A percentile compares a stretch with the other conserved stretches of the same genome.
Evolutionary conservation across 2,797 vertebrate species (phyloP).

Genomic region (Tokudaia tokunoshimensis): DNA sequence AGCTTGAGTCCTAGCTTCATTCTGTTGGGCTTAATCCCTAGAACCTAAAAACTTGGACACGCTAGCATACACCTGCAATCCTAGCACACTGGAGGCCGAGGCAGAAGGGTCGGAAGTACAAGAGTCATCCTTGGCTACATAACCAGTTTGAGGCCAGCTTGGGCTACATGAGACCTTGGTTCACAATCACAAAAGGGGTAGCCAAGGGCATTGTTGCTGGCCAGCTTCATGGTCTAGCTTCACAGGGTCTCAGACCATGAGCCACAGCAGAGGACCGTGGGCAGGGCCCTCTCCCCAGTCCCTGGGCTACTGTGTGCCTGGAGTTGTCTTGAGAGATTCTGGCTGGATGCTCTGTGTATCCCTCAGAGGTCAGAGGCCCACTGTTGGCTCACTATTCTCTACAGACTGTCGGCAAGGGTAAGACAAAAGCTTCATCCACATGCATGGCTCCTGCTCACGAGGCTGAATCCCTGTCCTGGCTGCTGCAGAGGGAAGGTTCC

Average conservation of each 20-base stretch:
- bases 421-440: no score
- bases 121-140: background rate
- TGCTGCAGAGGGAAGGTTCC: no score
- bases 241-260: background rate
- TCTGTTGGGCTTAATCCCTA: background rate
- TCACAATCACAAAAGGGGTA: background rate
- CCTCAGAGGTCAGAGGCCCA: background rate
- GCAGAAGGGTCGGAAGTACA: background rate
- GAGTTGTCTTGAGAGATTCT: background rate
- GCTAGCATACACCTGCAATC: background rate
- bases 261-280: background rate
- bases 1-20: no score
- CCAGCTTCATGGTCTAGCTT: background rate
- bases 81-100: background rate
- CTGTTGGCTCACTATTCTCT: background rate
- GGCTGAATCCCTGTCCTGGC: background rate
- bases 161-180: background rate
- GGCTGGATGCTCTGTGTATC: background rate
- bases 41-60: background rate
- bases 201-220: background rate
- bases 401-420: background rate
- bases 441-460: rapidly evolving
- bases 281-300: background rate
- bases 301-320: rapidly evolving
- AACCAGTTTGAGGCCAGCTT: background rate